These are phyloP conservation scores for Aplochiton taeniatus DNA, from an alignment of 2,797 vertebrate species.

Conservation along the genomic window DNA sequence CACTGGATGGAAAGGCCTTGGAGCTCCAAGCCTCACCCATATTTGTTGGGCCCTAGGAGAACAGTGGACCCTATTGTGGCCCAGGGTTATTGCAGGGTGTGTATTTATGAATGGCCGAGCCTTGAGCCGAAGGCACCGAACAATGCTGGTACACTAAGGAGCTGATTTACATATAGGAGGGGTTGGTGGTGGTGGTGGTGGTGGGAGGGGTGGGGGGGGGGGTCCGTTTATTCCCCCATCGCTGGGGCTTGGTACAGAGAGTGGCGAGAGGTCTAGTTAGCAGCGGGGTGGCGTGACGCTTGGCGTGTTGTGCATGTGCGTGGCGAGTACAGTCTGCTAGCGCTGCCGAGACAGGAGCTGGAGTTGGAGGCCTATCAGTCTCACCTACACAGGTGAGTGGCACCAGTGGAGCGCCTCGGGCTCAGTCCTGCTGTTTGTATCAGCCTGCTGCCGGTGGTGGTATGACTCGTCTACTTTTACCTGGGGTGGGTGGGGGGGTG, in stretches of 20 bases:
- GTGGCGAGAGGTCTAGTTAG: conserved; percentile 68
- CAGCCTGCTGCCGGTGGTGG: too few relatives aligned
- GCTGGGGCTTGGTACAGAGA: conserved; percentile 81
- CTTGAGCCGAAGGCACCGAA: conserved; percentile 64
- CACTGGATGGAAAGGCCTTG: conserved; percentile 40
- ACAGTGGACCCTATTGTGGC: conserved; percentile 70
- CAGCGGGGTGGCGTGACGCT: conserved; percentile 49
- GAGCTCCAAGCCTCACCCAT: conserved; percentile 66
- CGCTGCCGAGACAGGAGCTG: conserved; percentile 48
- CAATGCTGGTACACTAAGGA: conserved; percentile 76
- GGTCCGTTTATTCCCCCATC: conserved; percentile 59
- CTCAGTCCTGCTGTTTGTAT: too few relatives aligned
- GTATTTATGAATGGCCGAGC: conserved; percentile 79
- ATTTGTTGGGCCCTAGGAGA: conserved; percentile 53
- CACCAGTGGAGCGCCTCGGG: background rate
- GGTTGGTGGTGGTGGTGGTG: conserved; percentile 43
- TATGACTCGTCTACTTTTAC: too few relatives aligned
- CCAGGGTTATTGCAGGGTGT: conserved; percentile 42
- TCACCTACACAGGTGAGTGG: conserved; percentile 63
- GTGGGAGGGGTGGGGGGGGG: conserved; percentile 42
- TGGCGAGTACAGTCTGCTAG: conserved; percentile 46
- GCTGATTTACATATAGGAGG: conserved; percentile 71
- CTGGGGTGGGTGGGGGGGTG: too few relatives aligned
- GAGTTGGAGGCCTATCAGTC: conserved; percentile 29
- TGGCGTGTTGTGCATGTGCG: conserved; percentile 47